Evolutionary conservation across 2,888 invertebrate genomes (phyloP).

Genomic region (Sceliomorpha sp.): DNA sequence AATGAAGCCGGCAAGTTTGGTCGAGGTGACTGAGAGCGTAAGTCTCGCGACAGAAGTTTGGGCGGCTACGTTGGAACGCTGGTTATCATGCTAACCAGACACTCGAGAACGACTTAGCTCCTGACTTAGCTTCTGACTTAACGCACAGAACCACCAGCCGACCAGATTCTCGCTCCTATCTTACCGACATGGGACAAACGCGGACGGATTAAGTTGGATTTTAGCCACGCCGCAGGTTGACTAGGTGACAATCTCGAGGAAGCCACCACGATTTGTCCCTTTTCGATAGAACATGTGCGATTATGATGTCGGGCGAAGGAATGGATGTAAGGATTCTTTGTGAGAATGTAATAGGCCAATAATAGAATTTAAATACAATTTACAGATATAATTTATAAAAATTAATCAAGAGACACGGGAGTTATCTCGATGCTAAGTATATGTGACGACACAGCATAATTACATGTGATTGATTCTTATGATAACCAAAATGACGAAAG

Average conservation of each 20-base stretch:
- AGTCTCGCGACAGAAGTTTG: slow-evolving; percentile 1
- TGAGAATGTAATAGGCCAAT: too few species aligned
- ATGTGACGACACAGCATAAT: too few species aligned
- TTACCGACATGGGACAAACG: slow-evolving; percentile 28
- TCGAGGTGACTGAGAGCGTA: neutral
- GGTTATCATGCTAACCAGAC: slow-evolving; percentile 66
- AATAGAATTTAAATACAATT: too few species aligned
- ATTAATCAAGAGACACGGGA: too few species aligned
- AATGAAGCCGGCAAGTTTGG: neutral
- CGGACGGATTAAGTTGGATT: slow-evolving; percentile 47
- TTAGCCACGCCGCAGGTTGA: slow-evolving; percentile 39
- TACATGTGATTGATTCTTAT: too few species aligned
- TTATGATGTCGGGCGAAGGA: too few species aligned
- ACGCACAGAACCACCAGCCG: slow-evolving; percentile 10
- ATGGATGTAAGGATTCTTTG: too few species aligned
- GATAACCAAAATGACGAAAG: too few species aligned
- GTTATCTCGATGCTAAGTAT: too few species aligned
- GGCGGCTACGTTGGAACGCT: slow-evolving; percentile 22
- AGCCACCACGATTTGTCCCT: too few species aligned
- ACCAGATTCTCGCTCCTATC: slow-evolving; percentile 5
- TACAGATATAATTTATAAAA: too few species aligned
- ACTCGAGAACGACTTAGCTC: slow-evolving; percentile 60
- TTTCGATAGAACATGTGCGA: too few species aligned
- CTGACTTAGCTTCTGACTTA: slow-evolving; percentile 57
- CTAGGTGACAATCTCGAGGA: slow-evolving; percentile 35